Conservation (phyloP, 2,113 vertebrate genomes). For the Brachypteracias leptosomus region DNA sequence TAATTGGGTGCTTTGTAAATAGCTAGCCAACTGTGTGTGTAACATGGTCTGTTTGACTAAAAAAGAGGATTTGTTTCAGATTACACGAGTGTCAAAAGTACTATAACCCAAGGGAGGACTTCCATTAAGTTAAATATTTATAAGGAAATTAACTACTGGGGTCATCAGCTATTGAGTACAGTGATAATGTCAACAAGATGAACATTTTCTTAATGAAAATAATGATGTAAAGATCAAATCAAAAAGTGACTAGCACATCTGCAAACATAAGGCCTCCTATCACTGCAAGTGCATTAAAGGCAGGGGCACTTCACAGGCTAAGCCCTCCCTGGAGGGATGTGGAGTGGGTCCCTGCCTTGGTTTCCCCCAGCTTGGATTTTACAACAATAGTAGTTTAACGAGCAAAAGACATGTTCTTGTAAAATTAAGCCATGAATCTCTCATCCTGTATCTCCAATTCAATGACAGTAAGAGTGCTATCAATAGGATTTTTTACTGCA, state of each 20-base stretch:
- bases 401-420: background rate
- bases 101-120: conserved; percentile 58
- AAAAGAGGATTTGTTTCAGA: conserved; percentile 78
- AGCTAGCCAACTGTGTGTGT: conserved; percentile 73
- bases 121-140: conserved; percentile 74
- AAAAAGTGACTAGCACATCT: background rate
- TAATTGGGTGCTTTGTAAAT: conserved; percentile 82
- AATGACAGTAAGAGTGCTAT: background rate
- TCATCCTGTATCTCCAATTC: background rate
- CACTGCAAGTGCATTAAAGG: background rate
- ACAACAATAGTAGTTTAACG: background rate
- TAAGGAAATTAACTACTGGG: conserved; percentile 59
- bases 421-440: background rate
- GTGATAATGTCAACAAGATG: conserved; percentile 43
- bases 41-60: conserved; percentile 71
- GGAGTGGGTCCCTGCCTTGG: background rate
- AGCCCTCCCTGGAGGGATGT: background rate
- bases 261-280: background rate
- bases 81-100: conserved; percentile 74
- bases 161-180: conserved; percentile 33
- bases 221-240: background rate
- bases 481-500: background rate
- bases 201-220: conserved; percentile 39
- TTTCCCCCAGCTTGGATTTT: background rate
- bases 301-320: background rate